Evolutionary conservation across 2,113 vertebrate species (phyloP).

Genomic region (Pyxicephalus adspersus): DNA sequence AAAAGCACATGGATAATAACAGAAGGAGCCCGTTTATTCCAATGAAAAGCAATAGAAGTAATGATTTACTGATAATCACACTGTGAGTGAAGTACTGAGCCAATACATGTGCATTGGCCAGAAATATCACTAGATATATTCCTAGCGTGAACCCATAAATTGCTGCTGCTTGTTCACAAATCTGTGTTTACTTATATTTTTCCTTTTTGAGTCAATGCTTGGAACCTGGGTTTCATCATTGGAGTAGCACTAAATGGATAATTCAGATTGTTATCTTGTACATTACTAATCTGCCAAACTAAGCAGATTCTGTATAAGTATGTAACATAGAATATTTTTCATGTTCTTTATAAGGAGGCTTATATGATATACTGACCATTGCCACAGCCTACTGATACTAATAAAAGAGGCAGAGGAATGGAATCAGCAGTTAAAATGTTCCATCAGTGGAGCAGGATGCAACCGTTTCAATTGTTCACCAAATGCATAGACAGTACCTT

Average conservation of each 20-base stretch:
- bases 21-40: background rate
- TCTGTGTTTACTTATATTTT: background rate
- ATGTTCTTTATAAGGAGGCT: too few species aligned
- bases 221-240: background rate
- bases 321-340: too few species aligned
- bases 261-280: too few species aligned
- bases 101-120: background rate
- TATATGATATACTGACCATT: too few species aligned
- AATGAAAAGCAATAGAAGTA: background rate
- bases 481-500: too few species aligned
- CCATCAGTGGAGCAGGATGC: too few species aligned
- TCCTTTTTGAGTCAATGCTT: background rate
- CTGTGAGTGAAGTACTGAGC: background rate
- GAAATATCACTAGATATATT: constrained; percentile 5
- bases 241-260: background rate
- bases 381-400: too few species aligned
- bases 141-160: background rate
- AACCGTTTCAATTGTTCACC: too few species aligned
- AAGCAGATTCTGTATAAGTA: too few species aligned
- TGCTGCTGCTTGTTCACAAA: background rate
- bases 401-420: too few species aligned
- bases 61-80: constrained; percentile 12
- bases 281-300: too few species aligned
- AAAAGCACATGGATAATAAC: background rate
- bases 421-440: too few species aligned